Conservation (phyloP, 1,140 invertebrate species). For the Andrena cerasifolii region DNA sequence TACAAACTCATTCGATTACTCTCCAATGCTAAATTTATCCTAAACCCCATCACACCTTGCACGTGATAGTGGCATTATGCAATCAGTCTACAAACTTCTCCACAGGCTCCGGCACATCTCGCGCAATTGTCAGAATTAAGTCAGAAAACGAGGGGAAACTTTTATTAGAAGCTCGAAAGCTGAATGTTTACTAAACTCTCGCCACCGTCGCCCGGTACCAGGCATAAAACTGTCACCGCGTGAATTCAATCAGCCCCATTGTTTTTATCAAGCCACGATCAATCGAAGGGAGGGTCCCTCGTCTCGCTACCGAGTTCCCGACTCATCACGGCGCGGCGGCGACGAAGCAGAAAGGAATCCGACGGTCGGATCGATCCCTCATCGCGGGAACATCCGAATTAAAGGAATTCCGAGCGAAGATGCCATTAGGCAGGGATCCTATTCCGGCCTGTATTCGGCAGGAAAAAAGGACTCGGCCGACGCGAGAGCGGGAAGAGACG, state of each 20-base stretch:
- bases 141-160: no score
- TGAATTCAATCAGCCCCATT: neutral
- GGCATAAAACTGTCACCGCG: neutral
- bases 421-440: conserved; percentile 12
- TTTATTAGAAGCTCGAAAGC: no score
- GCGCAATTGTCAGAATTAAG: no score
- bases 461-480: conserved; percentile 11
- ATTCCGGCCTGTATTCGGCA: neutral
- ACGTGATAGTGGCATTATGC: no score
- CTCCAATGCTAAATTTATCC: no score
- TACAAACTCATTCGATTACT: no score
- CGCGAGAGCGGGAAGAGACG: conserved; percentile 30
- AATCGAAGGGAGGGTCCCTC: neutral
- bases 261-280: neutral
- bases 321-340: conserved; percentile 14
- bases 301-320: neutral
- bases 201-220: neutral
- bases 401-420: conserved; percentile 33
- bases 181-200: no score
- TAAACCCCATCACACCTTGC: no score
- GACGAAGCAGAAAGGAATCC: conserved; percentile 31
- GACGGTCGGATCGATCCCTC: conserved; percentile 22
- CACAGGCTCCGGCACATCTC: no score
- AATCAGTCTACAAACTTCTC: no score
- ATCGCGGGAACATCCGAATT: conserved; percentile 40